Percentiles rank a stretch among this genome's conserved stretches.
These are phyloP conservation scores for Stegana nigrithorax DNA, from an alignment of 2,888 invertebrate species.

Conservation along the genomic window DNA sequence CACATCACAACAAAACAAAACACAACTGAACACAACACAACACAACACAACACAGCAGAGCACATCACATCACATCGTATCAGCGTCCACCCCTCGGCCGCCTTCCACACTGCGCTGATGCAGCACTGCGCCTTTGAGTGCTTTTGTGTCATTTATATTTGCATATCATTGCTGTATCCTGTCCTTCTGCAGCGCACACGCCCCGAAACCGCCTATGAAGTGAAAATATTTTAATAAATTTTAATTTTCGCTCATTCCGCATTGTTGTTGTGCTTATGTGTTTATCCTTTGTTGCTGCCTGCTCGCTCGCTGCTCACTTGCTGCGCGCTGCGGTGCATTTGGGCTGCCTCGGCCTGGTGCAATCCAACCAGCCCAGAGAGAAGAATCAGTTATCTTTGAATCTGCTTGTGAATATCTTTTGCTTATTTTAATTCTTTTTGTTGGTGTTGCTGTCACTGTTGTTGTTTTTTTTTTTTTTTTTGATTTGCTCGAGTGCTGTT, in stretches of 20 bases:
- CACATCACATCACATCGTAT: too few relatives aligned
- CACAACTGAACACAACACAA: too few relatives aligned
- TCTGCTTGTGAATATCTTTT: conserved; percentile 5
- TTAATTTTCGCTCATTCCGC: conserved; percentile 39
- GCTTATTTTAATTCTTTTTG: conserved; percentile 27
- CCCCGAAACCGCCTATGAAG: background rate
- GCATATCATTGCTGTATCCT: conserved; percentile 8
- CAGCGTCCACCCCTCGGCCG: background rate
- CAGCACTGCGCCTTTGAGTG: conserved; percentile 27
- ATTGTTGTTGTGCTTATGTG: conserved; percentile 38
- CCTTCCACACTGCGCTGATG: background rate
- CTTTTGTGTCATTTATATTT: conserved; percentile 25
- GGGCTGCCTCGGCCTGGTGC: too few relatives aligned
- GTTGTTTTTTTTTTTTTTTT: background rate
- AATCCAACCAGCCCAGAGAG: too few relatives aligned
- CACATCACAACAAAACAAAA: too few relatives aligned
- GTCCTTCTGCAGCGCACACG: background rate
- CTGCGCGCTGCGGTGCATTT: background rate
- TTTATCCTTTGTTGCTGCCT: background rate
- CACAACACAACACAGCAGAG: too few relatives aligned
- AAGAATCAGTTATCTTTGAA: conserved; percentile 20
- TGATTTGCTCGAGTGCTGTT: background rate
- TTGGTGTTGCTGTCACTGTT: background rate
- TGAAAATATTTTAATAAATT: conserved; percentile 49
- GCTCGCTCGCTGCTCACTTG: background rate